A percentile compares a stretch with the other conserved stretches of the same genome.
phyloP scores from a whole-genome alignment of 2,797 vertebrate genomes.

The Anniella stebbinsi region DNA sequence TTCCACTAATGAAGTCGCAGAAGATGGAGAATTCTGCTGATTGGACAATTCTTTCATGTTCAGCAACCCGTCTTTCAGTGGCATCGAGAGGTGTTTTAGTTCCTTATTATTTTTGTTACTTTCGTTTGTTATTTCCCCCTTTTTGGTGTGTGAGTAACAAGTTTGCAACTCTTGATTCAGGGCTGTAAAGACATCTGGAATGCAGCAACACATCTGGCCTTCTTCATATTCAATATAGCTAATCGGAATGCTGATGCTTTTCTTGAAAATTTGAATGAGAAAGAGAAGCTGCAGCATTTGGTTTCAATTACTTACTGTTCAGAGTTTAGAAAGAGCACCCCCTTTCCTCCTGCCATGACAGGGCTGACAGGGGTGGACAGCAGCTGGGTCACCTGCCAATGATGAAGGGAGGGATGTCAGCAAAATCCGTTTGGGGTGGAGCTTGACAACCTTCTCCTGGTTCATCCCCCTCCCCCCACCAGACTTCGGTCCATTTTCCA shows the following conservation, averaged over 20 bases:
- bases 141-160: conserved; percentile 1
- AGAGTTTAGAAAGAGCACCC: too few species aligned
- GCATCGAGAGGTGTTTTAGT: background rate
- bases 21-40: conserved; percentile 15
- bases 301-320: background rate
- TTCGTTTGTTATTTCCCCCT: background rate
- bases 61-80: background rate
- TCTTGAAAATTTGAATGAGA: background rate
- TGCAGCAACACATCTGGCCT: background rate
- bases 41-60: background rate
- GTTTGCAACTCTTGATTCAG: background rate
- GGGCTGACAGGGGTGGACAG: background rate
- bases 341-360: too few species aligned
- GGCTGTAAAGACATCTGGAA: background rate
- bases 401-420: too few species aligned
- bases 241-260: background rate
- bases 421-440: too few species aligned
- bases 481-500: too few species aligned
- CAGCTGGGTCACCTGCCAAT: too few species aligned
- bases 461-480: too few species aligned
- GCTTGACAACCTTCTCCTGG: too few species aligned
- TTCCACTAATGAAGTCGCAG: conserved; percentile 17
- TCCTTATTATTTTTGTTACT: background rate
- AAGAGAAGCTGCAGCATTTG: background rate
- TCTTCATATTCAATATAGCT: background rate